phyloP scores from a whole-genome alignment of 2,113 vertebrate species.

The Oxygymnocypris stewartii region DNA sequence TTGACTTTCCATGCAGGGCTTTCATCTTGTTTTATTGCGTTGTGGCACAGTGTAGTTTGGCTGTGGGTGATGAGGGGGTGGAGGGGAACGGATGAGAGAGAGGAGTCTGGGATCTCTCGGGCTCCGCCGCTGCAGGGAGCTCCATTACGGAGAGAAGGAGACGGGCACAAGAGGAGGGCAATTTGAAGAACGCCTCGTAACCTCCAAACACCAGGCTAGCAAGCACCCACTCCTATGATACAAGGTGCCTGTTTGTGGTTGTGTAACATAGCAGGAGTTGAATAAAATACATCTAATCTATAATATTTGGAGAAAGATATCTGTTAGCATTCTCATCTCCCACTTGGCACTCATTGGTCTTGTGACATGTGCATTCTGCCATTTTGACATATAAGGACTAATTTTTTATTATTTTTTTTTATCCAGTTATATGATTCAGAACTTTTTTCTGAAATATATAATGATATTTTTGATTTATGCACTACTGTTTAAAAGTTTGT shows the following conservation, averaged over 20 bases:
- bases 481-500: neutral
- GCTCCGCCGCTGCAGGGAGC: slow-evolving; percentile 36
- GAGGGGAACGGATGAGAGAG: slow-evolving; percentile 27
- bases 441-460: neutral
- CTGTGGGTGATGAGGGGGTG: slow-evolving; percentile 17
- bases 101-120: slow-evolving; percentile 38
- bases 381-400: neutral
- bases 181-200: slow-evolving; percentile 45
- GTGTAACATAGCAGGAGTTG: neutral
- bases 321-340: neutral
- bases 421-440: neutral
- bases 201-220: slow-evolving; percentile 62
- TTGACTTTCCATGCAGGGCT: slow-evolving; percentile 58
- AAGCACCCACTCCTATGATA: slow-evolving; percentile 25
- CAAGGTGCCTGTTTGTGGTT: slow-evolving; percentile 28
- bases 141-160: slow-evolving; percentile 62
- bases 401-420: neutral
- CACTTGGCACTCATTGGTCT: neutral
- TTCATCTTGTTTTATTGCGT: slow-evolving; percentile 63
- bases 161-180: slow-evolving; percentile 63
- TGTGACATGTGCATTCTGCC: neutral
- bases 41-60: slow-evolving; percentile 47
- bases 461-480: neutral
- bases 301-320: neutral
- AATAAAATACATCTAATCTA: neutral